Conservation (phyloP, 2,113 vertebrate genomes). For the Macaca mulatta region DNA sequence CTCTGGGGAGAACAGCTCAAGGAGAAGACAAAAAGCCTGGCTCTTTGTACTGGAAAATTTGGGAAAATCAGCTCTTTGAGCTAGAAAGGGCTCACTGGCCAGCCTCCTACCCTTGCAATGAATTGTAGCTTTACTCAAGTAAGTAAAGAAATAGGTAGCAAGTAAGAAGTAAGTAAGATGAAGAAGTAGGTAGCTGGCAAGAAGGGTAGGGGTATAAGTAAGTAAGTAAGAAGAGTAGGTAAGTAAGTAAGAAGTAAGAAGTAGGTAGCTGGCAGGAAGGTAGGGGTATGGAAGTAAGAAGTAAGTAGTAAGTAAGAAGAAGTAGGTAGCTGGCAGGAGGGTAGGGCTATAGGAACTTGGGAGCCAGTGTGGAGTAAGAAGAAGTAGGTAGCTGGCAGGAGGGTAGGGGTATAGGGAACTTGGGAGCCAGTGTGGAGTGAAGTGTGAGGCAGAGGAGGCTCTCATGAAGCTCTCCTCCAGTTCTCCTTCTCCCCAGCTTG, state of each 20-base stretch:
- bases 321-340: neutral
- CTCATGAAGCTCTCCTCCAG: neutral
- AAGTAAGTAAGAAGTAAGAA: neutral
- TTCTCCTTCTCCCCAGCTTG: neutral
- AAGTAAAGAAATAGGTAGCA: neutral
- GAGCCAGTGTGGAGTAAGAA: neutral
- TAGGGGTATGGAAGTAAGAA: no score
- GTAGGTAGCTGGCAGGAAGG: no score
- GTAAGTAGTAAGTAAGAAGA: neutral
- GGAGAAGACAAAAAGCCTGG: neutral
- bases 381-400: neutral
- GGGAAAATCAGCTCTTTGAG: neutral
- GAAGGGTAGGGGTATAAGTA: neutral
- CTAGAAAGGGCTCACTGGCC: neutral
- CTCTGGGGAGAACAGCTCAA: neutral
- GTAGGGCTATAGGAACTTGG: no score
- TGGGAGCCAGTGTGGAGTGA: neutral
- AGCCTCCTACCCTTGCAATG: neutral
- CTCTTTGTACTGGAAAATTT: constrained; percentile 10
- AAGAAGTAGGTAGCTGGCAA: neutral
- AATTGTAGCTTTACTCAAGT: no score
- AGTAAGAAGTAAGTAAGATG: no score
- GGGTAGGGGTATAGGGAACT: neutral
- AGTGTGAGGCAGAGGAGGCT: neutral
- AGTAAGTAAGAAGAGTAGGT: no score